These are phyloP conservation scores for Hirtodrosophila histrioides DNA, from an alignment of 2,888 invertebrate species.

Conservation along the genomic window DNA sequence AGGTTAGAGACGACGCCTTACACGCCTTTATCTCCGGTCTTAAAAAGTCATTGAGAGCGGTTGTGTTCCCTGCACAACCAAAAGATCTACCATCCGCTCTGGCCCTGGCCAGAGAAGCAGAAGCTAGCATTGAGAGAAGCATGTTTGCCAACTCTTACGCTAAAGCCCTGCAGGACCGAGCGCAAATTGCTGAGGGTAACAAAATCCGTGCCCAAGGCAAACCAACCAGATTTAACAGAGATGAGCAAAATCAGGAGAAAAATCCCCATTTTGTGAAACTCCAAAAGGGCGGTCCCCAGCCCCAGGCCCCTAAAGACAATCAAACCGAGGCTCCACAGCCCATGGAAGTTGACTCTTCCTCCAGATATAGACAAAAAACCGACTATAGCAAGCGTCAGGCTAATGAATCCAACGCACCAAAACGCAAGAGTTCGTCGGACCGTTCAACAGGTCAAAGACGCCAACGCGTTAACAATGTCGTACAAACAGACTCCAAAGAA, in stretches of 20 bases:
- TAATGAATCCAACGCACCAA: not conserved
- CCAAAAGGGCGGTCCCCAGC: slow-evolving; percentile 8
- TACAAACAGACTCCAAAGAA: slow-evolving; percentile 1
- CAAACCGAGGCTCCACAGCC: slow-evolving; percentile 18
- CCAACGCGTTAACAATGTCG: slow-evolving; percentile 14
- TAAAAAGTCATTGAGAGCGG: not conserved
- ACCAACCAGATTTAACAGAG: slow-evolving; percentile 1
- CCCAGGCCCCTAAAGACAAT: slow-evolving; percentile 3
- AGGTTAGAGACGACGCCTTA: slow-evolving; percentile 12
- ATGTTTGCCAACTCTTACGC: not conserved
- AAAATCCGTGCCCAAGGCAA: slow-evolving; percentile 4
- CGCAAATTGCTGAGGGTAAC: not conserved
- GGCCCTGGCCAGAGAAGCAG: not conserved
- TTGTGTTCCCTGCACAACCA: not conserved
- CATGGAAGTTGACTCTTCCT: slow-evolving; percentile 13
- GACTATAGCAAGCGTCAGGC: slow-evolving; percentile 5
- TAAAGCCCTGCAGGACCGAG: not conserved
- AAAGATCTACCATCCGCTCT: too few relatives aligned
- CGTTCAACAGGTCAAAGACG: slow-evolving; percentile 15
- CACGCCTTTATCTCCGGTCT: slow-evolving; percentile 9
- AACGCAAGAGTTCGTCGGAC: slow-evolving; percentile 4
- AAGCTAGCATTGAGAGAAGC: not conserved
- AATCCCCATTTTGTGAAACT: slow-evolving; percentile 12
- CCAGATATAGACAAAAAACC: slow-evolving; percentile 7
- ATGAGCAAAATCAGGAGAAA: slow-evolving; percentile 5